Base-by-base conservation (phyloP, 2,797 vertebrate species). In the Ctenopoma kingsleyae region DNA sequence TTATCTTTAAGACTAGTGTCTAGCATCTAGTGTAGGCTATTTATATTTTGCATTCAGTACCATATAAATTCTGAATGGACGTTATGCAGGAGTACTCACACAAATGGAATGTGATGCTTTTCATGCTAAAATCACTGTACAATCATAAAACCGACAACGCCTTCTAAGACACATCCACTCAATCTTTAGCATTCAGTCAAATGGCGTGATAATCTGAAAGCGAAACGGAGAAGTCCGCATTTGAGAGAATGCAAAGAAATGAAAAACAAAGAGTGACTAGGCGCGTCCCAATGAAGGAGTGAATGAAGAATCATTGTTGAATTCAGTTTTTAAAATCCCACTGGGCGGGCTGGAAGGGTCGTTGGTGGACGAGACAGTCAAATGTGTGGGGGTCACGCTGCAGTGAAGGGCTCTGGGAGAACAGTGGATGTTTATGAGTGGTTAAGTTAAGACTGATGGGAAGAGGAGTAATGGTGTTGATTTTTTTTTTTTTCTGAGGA, bases 271-370 rank as follows among this genome's bases (percentile, higher is more conserved):
- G 41, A 58, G 6, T 17, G 55, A 49, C 19, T 3, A 43, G 65
- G 69, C 1, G 17, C 50, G 43, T 44, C 49, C 19, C 50, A 71
- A 67, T 40, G 25, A 49, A 17, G 54, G 54, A 13, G 55, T 20
- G 27, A 35, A 43, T 43, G 43, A 66, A 49, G 52, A 62, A 36
- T 66, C 52, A 66, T 65, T 32, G 12, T 44, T 67, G 20, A 66
- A 58, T 80, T 85, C 76, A 79, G 69, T 87, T 85, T 82, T 74
- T 81, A 0, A 73, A 82, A 74, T 71, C 74, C 67, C 8, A 47
- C 32, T 38, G 86, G 90, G 87, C 90, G 25, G 49, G 27, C 52
- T n/a, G 36, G 57, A 59, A 10, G 78, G 66, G 56, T 13, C 2
- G 48, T 20, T 38, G 72, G 72, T 16, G 46, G 54, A 36, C 71